Conservation (phyloP, 2,113 vertebrate species). For the Phainopepla nitens region DNA sequence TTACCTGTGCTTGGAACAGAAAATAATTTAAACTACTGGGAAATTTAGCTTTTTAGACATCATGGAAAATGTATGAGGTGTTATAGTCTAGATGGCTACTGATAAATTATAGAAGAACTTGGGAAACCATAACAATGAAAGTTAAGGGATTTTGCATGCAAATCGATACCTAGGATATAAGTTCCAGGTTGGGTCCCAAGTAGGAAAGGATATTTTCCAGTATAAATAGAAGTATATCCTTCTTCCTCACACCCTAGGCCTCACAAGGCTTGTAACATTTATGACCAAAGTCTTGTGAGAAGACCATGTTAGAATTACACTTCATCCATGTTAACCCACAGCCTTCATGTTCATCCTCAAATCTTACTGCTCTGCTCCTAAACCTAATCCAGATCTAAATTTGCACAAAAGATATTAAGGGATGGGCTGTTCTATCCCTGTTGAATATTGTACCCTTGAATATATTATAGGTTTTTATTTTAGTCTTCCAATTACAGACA, state of each 20-base stretch:
- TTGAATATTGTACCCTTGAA: not conserved
- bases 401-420: not conserved
- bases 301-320: not conserved
- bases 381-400: not conserved
- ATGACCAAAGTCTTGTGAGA: not conserved
- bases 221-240: not conserved
- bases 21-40: slow-evolving; percentile 32
- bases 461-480: not conserved
- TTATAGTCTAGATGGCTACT: not conserved
- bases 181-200: not conserved
- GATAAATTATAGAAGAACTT: not conserved
- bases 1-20: not conserved
- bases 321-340: not conserved
- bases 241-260: not conserved
- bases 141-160: not conserved
- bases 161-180: not conserved
- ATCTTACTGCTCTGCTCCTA: not conserved
- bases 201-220: not conserved
- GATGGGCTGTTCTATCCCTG: not conserved
- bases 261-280: not conserved
- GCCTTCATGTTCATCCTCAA: not conserved
- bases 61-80: slow-evolving; percentile 10
- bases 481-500: not conserved
- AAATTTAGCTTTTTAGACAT: not conserved
- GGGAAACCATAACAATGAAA: not conserved